These are phyloP conservation scores for Athripsodes cinereus DNA, from an alignment of 2,888 invertebrate genomes.

Conservation along the genomic window DNA sequence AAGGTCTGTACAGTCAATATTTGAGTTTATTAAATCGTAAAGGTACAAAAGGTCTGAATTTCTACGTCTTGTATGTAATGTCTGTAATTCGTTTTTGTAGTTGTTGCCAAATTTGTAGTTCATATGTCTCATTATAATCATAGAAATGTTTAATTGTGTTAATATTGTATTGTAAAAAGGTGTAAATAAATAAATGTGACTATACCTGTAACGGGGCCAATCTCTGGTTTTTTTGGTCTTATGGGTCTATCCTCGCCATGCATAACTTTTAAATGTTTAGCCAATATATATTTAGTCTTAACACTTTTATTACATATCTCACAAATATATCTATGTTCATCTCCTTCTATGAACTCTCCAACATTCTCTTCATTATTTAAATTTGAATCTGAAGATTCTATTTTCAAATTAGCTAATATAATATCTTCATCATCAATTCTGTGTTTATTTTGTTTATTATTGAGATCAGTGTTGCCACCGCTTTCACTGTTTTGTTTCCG, in stretches of 20 bases:
- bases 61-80: too few relatives aligned
- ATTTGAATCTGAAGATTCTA: background rate
- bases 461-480: too few relatives aligned
- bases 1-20: too few relatives aligned
- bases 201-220: background rate
- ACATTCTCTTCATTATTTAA: background rate
- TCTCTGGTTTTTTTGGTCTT: background rate
- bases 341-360: background rate
- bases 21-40: too few relatives aligned
- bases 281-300: constrained; percentile 2
- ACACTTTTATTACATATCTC: background rate
- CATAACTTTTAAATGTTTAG: background rate
- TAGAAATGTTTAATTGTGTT: too few relatives aligned
- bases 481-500: background rate
- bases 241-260: background rate
- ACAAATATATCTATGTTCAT: background rate
- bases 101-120: too few relatives aligned
- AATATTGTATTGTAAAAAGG: too few relatives aligned
- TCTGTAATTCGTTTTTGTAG: too few relatives aligned
- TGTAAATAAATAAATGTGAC: background rate
- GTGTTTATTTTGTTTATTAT: too few relatives aligned
- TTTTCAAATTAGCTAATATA: background rate
- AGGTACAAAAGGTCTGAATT: too few relatives aligned
- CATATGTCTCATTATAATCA: too few relatives aligned
- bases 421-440: too few relatives aligned